phyloP scores from a whole-genome alignment of 2,888 invertebrate species.

The Phytoseiulus persimilis region DNA sequence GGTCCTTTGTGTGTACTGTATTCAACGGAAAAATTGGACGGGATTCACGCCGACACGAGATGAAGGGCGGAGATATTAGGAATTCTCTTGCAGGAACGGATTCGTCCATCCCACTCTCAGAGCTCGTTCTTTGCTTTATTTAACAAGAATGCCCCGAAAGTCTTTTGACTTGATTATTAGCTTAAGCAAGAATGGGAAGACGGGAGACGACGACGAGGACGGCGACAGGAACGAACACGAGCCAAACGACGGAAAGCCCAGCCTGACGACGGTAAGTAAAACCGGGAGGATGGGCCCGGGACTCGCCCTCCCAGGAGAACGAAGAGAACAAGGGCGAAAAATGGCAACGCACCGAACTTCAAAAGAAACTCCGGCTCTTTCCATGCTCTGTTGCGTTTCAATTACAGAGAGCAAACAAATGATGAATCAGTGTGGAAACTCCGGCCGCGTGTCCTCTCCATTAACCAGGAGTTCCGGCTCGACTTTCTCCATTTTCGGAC shows the following conservation, averaged over 20 bases:
- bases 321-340: not conserved
- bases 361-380: slow-evolving; percentile 5
- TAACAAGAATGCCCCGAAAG: not conserved
- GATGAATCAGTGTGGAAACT: not conserved
- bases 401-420: not conserved
- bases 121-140: not conserved
- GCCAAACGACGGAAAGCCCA: not conserved
- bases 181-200: not conserved
- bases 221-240: not conserved
- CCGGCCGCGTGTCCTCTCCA: not conserved
- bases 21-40: not conserved
- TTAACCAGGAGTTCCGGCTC: not conserved
- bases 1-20: not conserved
- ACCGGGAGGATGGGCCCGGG: not conserved
- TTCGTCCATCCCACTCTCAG: not conserved
- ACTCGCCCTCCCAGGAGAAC: not conserved
- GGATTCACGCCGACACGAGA: not conserved
- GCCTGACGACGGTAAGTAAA: not conserved
- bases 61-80: not conserved
- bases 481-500: not conserved
- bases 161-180: not conserved
- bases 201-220: not conserved
- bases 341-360: not conserved
- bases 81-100: not conserved
- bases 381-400: not conserved